Base-by-base conservation (phyloP, 2,797 vertebrate genomes). In the Euthynnus affinis region DNA sequence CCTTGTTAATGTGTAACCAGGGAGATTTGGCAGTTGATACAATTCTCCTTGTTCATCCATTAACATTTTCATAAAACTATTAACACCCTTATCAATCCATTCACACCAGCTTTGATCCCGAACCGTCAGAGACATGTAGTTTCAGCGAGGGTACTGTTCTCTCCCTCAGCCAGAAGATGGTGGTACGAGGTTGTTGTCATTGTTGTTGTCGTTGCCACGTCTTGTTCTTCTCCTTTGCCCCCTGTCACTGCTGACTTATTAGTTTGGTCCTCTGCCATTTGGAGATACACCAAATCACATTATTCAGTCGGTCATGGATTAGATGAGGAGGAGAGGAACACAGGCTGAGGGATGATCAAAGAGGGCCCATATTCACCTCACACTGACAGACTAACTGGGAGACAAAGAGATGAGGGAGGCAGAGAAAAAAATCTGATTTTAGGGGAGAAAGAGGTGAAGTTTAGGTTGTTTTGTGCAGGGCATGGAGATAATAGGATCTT, bases 231-330 rank as follows among this genome's bases (percentile, higher is more conserved):
- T 55, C 81, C 72, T 51, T 63, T 71, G 63, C 76, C 74, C 78
- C 44, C 62, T 65, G 92, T 94, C 92, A 92, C 92, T 78, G 92
- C 94, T 95, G 86, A 96, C 93, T 96, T 97, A 96, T 94, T 96
- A 95, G 95, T 76, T 89, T 91, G 95, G 95, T 95, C 94, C 70
- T 95, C 96, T 97, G 97, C 96, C 96, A 96, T 96, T 96, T 95
- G 95, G 95, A 97, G 97, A 98, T 97, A 95, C 89, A 96, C 95
- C 95, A 98, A 98, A 98, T 99, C 97, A 96, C 96, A 96, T 98
- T 97, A 98, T 93, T 96, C 96, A 80, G 83, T 96, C 94, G 94
- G 96, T 97, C 96, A 98, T 97, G 97, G 97, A 97, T 98, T 97
- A 97, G 94, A 94, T 69, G 94, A 96, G 93, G 94, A 88, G 82